Conservation (phyloP, 2,797 vertebrate genomes). For the Micromesistius poutassou region DNA sequence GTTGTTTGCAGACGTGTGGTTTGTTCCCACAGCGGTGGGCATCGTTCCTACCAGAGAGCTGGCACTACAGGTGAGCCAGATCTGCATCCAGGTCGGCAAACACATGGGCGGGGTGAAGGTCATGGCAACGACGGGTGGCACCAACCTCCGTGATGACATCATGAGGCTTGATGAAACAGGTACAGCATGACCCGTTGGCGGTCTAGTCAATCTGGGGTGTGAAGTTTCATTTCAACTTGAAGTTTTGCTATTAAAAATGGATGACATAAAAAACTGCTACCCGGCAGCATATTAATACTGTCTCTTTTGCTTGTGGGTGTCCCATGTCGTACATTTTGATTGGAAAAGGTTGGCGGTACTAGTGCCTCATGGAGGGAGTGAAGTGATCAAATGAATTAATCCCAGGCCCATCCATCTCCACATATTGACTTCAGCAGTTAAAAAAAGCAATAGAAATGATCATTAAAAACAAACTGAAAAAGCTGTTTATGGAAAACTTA, state of each 20-base stretch:
- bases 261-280: not conserved
- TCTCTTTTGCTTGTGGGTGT: not conserved
- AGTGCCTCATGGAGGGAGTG: not conserved
- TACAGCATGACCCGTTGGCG: slow-evolving; percentile 38
- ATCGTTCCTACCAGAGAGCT: slow-evolving; percentile 98
- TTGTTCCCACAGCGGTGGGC: slow-evolving; percentile 82
- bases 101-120: slow-evolving; percentile 99
- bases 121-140: slow-evolving; percentile 99
- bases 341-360: not conserved
- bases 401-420: not conserved
- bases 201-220: not conserved
- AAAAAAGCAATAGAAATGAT: not conserved
- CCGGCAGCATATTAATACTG: not conserved
- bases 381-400: not conserved
- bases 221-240: not conserved
- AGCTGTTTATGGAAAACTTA: not conserved
- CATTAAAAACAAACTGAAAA: not conserved
- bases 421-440: not conserved
- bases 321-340: not conserved
- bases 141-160: slow-evolving; percentile 98
- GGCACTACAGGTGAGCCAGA: slow-evolving; percentile 99
- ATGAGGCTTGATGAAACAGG: slow-evolving; percentile 99
- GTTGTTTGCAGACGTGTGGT: no score
- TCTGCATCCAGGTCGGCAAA: slow-evolving; percentile 99
- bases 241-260: not conserved